Percentiles rank a stretch among this genome's conserved stretches.
These are phyloP conservation scores for Engraulis encrasicolus DNA, from an alignment of 2,113 vertebrate genomes.

Conservation along the genomic window DNA sequence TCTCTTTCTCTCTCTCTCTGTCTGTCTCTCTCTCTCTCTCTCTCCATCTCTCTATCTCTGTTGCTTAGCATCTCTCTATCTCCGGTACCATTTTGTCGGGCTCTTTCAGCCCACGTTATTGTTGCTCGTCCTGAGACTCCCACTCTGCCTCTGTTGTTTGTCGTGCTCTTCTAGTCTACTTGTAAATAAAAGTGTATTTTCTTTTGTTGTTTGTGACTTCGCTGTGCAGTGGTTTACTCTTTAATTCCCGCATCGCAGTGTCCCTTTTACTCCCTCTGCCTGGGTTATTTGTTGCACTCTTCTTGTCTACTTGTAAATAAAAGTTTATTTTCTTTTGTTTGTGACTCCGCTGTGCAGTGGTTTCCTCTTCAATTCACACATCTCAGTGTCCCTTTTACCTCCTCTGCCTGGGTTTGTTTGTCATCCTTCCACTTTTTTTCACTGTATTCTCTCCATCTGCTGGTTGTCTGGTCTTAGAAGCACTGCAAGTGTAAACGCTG, in stretches of 20 bases:
- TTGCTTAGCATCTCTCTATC: background rate
- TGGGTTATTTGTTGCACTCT: background rate
- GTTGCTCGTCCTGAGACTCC: background rate
- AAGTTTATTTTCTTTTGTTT: background rate
- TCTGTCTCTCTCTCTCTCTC: background rate
- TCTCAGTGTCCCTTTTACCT: background rate
- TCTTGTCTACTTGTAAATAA: background rate
- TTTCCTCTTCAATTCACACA: background rate
- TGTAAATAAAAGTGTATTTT: background rate
- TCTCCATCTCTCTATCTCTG: background rate
- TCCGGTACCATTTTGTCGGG: background rate
- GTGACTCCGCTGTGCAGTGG: background rate
- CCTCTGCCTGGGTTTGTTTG: background rate
- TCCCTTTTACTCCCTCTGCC: background rate
- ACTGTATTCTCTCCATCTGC: background rate
- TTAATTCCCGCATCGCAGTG: background rate
- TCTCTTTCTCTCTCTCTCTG: background rate
- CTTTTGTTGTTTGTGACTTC: background rate
- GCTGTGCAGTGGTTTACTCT: background rate
- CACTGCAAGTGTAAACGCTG: background rate
- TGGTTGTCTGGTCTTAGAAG: background rate
- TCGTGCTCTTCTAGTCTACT: background rate
- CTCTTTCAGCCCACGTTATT: background rate
- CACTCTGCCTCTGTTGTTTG: background rate
- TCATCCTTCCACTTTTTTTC: background rate